Percentiles rank a stretch among this genome's conserved stretches.
phyloP scores from a whole-genome alignment of 2,113 vertebrate genomes.

The Cyprinodon tularosa region DNA sequence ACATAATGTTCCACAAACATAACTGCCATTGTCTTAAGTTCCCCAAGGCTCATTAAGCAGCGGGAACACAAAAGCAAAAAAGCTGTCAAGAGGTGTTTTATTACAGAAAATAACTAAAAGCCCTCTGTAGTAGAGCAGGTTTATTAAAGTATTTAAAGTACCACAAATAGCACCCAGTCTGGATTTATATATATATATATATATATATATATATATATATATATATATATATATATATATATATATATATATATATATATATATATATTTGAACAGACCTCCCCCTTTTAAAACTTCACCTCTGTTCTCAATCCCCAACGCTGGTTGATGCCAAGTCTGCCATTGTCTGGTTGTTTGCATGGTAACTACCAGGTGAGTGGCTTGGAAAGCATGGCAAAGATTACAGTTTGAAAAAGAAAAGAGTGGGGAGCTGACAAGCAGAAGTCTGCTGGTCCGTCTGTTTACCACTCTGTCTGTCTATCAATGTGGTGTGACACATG shows the following conservation, averaged over 20 bases:
- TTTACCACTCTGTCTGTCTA: conserved; percentile 55
- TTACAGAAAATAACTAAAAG: conserved; percentile 37
- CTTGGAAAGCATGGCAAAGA: conserved; percentile 68
- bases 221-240: too few relatives aligned
- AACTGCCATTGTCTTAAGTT: conserved; percentile 51
- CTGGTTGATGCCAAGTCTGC: conserved; percentile 80
- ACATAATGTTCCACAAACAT: conserved; percentile 49
- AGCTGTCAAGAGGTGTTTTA: conserved; percentile 53
- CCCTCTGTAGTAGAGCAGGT: conserved; percentile 10
- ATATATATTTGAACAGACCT: conserved; percentile 36
- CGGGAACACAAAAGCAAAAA: conserved; percentile 46
- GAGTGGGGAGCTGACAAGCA: conserved; percentile 54
- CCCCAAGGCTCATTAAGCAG: conserved; percentile 42
- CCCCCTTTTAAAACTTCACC: conserved; percentile 59
- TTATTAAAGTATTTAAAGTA: conserved; percentile 39
- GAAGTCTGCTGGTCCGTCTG: conserved; percentile 71
- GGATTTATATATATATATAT: background rate
- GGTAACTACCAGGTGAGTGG: conserved; percentile 84
- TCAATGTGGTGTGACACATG: conserved; percentile 41
- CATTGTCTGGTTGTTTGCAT: conserved; percentile 82
- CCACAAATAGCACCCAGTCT: conserved; percentile 29
- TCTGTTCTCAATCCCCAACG: conserved; percentile 69
- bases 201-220: too few relatives aligned
- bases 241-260: too few relatives aligned
- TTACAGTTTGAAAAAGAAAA: conserved; percentile 49